Evolutionary conservation across 2,797 vertebrate genomes (phyloP).

Genomic region (Orestias chungarensis): DNA sequence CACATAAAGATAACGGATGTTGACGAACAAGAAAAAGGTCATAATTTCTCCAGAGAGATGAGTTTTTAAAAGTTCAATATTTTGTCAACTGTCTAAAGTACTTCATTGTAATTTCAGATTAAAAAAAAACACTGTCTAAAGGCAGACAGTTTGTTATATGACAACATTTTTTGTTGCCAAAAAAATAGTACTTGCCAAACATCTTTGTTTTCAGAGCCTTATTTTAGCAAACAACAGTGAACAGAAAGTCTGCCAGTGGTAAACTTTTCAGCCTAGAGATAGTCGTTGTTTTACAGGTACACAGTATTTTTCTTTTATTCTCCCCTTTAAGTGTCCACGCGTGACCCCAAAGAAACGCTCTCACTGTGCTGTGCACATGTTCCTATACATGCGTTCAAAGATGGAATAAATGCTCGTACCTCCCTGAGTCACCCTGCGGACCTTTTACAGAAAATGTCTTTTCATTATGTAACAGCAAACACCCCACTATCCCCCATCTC

Average conservation of each 20-base stretch:
- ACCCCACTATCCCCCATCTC: conserved; percentile 25
- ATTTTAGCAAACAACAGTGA: conserved; percentile 52
- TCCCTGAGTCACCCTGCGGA: conserved; percentile 55
- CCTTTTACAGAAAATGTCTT: conserved; percentile 65
- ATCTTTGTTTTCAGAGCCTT: conserved; percentile 46
- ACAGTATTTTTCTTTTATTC: background rate
- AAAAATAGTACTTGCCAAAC: conserved; percentile 25
- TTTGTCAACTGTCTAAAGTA: background rate
- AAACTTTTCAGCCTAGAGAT: conserved; percentile 36
- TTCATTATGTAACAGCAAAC: conserved; percentile 63
- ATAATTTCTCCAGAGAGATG: background rate
- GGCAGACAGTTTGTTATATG: conserved; percentile 34
- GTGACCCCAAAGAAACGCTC: conserved; percentile 34
- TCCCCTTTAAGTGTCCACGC: conserved; percentile 17
- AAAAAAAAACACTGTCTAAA: conserved; percentile 20
- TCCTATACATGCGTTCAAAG: too few relatives aligned
- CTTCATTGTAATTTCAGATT: conserved; percentile 4
- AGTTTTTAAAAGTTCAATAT: background rate
- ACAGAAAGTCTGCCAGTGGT: conserved; percentile 39
- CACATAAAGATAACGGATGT: background rate
- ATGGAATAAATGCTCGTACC: conserved; percentile 34
- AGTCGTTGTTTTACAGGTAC: conserved; percentile 20
- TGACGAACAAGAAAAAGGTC: background rate
- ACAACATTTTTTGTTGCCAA: conserved; percentile 19
- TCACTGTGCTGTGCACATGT: too few relatives aligned